Percentiles rank a stretch among this genome's conserved stretches.
Evolutionary conservation across 2,888 invertebrate species (phyloP).

Genomic region (Sturmia bella): DNA sequence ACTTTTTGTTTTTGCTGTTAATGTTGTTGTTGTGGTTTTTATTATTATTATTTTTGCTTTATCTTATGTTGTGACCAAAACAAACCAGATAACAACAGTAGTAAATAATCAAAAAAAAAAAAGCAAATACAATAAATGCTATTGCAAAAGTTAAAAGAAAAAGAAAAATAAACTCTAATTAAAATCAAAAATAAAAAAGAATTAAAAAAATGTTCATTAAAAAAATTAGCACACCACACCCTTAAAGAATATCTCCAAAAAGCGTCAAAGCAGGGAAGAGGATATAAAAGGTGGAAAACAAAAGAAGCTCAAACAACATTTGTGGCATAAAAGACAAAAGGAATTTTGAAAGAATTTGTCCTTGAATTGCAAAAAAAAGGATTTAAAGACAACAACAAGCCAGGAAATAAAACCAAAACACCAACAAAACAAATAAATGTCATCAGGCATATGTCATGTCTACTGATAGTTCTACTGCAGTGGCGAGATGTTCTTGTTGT

Average conservation of each 20-base stretch:
- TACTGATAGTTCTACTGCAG: neutral
- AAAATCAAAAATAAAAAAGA: conserved; percentile 2
- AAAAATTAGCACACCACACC: conserved; percentile 48
- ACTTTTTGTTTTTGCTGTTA: conserved; percentile 13
- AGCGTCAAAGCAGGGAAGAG: neutral
- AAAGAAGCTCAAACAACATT: conserved; percentile 20
- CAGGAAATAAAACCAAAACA: conserved; percentile 34
- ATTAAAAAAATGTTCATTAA: conserved; percentile 3
- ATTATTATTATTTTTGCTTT: conserved; percentile 35
- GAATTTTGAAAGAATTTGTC: conserved; percentile 31
- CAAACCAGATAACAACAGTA: conserved; percentile 50
- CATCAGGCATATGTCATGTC: conserved; percentile 11
- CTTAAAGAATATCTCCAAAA: conserved; percentile 35
- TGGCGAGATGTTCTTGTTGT: conserved; percentile 14
- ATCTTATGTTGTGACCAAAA: conserved; percentile 57
- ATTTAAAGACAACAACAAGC: conserved; percentile 17
- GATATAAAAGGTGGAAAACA: neutral
- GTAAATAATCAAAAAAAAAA: conserved; percentile 17
- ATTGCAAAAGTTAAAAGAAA: conserved; percentile 22
- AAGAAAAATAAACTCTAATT: neutral
- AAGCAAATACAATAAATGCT: neutral
- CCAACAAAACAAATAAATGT: conserved; percentile 34
- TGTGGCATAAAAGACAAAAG: neutral
- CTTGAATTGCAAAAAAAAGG: conserved; percentile 40
- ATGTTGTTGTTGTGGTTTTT: conserved; percentile 25